These are phyloP conservation scores for Drosophila ogumai DNA, from an alignment of 1,140 invertebrate species.

Conservation along the genomic window DNA sequence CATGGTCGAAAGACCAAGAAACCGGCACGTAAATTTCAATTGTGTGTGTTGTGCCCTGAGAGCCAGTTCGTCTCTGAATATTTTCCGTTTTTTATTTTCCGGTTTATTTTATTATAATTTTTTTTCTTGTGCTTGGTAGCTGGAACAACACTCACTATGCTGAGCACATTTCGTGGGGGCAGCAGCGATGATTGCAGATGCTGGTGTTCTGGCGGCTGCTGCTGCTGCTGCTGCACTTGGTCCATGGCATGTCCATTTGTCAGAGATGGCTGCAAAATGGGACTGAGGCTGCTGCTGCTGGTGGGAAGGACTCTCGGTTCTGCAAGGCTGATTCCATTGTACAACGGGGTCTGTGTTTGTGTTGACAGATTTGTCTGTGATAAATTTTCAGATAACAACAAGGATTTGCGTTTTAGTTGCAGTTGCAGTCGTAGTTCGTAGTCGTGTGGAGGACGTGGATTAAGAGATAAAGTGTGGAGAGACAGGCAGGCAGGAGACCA, in stretches of 20 bases:
- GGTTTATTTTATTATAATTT: conserved; percentile 82
- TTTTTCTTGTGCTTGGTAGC: conserved; percentile 44
- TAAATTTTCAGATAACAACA: conserved; percentile 83
- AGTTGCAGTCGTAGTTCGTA: conserved; percentile 38
- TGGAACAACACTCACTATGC: conserved; percentile 73
- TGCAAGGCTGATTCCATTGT: conserved; percentile 66
- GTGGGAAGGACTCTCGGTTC: conserved; percentile 33
- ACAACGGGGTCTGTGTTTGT: conserved; percentile 72
- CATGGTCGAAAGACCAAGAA: conserved; percentile 55
- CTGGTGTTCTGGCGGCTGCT: conserved; percentile 65
- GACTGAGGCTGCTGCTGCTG: conserved; percentile 6
- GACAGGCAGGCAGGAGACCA: conserved; percentile 61
- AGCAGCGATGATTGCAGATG: conserved; percentile 56
- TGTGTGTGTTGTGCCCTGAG: conserved; percentile 40
- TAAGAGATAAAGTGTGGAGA: conserved; percentile 40
- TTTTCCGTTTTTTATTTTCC: conserved; percentile 23
- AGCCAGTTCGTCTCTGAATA: conserved; percentile 38
- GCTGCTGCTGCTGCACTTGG: conserved; percentile 61
- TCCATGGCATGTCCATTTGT: conserved; percentile 81
- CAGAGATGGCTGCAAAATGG: conserved; percentile 63
- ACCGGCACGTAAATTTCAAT: conserved; percentile 76
- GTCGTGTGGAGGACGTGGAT: conserved; percentile 38
- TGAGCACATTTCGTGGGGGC: conserved; percentile 78
- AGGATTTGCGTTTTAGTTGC: conserved; percentile 82
- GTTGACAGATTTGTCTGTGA: conserved; percentile 85